phyloP scores from a whole-genome alignment of 1,140 invertebrate genomes.

The Pseudomyrmex cubaensis region DNA sequence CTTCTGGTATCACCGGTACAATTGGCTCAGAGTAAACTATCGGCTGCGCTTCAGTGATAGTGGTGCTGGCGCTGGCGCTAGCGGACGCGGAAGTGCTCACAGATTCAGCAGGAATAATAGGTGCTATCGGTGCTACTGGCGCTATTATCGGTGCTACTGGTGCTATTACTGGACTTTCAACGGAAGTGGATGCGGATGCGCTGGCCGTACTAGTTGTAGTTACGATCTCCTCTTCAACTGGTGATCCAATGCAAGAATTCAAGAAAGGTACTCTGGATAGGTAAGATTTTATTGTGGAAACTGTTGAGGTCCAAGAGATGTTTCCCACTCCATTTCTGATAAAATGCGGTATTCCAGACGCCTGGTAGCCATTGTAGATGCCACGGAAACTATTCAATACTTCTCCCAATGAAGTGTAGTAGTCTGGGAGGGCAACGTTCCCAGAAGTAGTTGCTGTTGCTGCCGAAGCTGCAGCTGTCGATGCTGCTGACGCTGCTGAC shows the following conservation, averaged over 20 bases:
- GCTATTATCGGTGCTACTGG: not conserved
- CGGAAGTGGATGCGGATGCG: not conserved
- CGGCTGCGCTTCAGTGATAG: slow-evolving; percentile 6
- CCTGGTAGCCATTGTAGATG: not conserved
- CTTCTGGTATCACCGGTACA: not conserved
- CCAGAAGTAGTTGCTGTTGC: not conserved
- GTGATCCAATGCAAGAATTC: not conserved
- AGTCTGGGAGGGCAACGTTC: not conserved
- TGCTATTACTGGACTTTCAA: not conserved
- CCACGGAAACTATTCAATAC: not conserved
- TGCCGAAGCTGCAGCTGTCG: not conserved
- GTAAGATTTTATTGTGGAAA: not conserved
- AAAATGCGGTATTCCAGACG: slow-evolving; percentile 46
- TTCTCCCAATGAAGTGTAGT: slow-evolving; percentile 18
- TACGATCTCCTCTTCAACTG: not conserved
- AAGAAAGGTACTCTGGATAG: not conserved
- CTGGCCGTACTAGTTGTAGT: not conserved
- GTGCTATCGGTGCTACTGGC: not conserved
- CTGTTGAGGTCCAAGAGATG: not conserved
- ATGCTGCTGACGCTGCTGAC: not conserved
- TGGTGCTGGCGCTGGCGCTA: not conserved
- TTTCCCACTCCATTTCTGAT: not conserved
- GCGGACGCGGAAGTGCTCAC: slow-evolving; percentile 21
- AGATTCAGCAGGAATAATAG: not conserved
- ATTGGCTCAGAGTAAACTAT: no score